Conservation (phyloP, 1,140 invertebrate genomes). For the Polyergus mexicanus region DNA sequence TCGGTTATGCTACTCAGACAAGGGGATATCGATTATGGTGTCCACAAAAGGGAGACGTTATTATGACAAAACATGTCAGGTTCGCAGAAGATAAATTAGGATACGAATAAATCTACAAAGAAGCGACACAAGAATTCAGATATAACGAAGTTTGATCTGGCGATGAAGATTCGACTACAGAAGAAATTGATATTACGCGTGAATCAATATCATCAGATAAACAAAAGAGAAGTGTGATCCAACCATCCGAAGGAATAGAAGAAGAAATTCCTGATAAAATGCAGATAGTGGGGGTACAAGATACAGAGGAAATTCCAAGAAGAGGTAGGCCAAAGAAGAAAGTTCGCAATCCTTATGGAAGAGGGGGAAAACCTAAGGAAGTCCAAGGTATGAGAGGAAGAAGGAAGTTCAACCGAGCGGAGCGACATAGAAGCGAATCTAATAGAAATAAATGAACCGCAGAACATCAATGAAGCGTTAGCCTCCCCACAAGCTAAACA, state of each 20-base stretch:
- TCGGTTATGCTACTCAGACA: not conserved
- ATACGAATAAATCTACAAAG: slow-evolving; percentile 12
- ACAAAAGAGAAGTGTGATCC: no score
- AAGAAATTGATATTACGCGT: no score
- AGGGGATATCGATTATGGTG: slow-evolving; percentile 27
- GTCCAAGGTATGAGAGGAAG: not conserved
- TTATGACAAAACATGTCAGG: not conserved
- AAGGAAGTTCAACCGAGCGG: not conserved
- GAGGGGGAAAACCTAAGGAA: slow-evolving; percentile 14
- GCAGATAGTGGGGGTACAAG: not conserved
- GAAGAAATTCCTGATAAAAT: not conserved
- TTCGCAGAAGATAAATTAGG: slow-evolving; percentile 20
- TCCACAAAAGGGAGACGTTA: slow-evolving; percentile 13
- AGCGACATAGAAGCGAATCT: slow-evolving; percentile 22
- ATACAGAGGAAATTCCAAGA: not conserved
- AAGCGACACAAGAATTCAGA: not conserved
- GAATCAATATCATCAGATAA: not conserved
- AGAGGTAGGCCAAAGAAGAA: slow-evolving; percentile 10
- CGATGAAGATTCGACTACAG: not conserved
- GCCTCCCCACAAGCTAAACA: not conserved
- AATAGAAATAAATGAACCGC: not conserved
- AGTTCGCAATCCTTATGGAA: slow-evolving; percentile 18
- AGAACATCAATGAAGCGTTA: not conserved
- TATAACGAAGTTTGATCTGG: not conserved
- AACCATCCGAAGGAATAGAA: no score